phyloP scores from a whole-genome alignment of 2,888 invertebrate genomes.

The Catocala fraxini region DNA sequence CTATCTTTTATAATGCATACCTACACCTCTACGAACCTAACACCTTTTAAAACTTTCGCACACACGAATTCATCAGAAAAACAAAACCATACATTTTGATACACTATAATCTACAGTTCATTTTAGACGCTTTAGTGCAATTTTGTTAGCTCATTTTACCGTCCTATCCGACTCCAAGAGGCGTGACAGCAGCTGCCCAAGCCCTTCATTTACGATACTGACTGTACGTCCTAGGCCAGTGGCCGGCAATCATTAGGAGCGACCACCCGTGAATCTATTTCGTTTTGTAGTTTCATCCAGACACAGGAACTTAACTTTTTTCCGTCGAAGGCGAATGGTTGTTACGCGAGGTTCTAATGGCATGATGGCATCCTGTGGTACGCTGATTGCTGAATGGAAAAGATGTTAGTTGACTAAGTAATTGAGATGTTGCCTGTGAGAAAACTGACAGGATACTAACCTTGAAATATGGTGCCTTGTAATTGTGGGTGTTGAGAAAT shows the following conservation, averaged over 20 bases:
- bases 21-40: no score
- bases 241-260: constrained; percentile 64
- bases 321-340: constrained; percentile 37
- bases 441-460: constrained; percentile 2
- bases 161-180: neutral
- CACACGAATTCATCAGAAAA: neutral
- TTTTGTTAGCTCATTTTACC: neutral
- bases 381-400: constrained; percentile 11
- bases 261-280: constrained; percentile 75
- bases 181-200: constrained; percentile 5
- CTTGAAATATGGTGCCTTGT: neutral
- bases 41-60: neutral
- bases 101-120: neutral
- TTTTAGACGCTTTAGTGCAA: constrained; percentile 12
- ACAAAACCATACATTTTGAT: neutral
- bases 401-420: constrained; percentile 6
- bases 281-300: constrained; percentile 46
- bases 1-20: no score
- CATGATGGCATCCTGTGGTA: constrained; percentile 9
- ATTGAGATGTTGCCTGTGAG: constrained; percentile 7
- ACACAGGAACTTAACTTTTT: constrained; percentile 42
- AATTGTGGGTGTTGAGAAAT: neutral
- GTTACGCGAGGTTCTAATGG: constrained; percentile 32
- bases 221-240: constrained; percentile 43
- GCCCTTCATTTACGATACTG: constrained; percentile 37